Evolutionary conservation across 1,140 invertebrate genomes (phyloP).

Genomic region (Dreissena rostriformis): DNA sequence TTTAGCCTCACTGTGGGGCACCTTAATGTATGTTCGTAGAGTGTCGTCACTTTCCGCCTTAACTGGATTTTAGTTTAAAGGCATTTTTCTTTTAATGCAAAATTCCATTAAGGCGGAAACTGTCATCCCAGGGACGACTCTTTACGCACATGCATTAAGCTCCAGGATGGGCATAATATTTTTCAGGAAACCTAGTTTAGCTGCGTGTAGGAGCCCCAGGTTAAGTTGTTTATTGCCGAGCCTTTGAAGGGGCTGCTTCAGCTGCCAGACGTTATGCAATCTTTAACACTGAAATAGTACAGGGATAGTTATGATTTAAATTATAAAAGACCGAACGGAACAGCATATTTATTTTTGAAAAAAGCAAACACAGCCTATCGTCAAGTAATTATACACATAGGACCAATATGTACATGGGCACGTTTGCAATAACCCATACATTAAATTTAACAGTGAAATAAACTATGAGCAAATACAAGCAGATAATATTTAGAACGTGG

Average conservation of each 20-base stretch:
- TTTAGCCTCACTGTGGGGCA: no score
- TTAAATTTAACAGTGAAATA: no score
- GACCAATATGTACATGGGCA: no score
- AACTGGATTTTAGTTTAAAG: no score
- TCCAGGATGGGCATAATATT: background rate
- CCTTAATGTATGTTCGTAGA: no score
- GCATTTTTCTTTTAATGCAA: background rate
- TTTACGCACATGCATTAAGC: background rate
- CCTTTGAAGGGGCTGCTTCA: conserved; percentile 13
- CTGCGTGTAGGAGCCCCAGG: conserved; percentile 15
- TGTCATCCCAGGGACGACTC: background rate
- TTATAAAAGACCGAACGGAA: background rate
- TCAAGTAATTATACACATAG: no score
- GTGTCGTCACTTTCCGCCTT: background rate
- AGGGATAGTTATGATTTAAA: background rate
- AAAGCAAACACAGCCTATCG: no score
- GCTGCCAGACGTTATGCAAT: background rate
- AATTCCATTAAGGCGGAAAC: background rate
- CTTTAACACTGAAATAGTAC: conserved; percentile 17
- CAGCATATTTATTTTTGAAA: no score
- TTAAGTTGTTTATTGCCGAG: conserved; percentile 30
- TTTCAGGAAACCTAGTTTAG: conserved; percentile 30
- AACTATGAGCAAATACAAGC: no score
- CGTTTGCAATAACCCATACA: no score
- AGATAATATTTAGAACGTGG: no score